phyloP scores from a whole-genome alignment of 2,113 vertebrate genomes.

The Pygoscelis antarcticus region DNA sequence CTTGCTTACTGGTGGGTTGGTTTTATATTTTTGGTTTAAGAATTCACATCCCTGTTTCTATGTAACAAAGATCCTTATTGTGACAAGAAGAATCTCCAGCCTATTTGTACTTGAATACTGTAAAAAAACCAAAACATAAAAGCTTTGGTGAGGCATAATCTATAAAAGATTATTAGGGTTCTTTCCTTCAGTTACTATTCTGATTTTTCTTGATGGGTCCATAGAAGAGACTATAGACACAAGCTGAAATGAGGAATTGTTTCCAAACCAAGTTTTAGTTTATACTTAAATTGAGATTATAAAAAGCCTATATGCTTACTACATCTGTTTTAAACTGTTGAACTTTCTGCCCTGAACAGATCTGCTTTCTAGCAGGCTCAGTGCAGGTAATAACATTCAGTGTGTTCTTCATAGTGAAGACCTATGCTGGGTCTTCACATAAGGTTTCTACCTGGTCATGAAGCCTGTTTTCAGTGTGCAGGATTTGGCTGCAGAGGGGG shows the following conservation, averaged over 20 bases:
- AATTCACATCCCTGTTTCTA: neutral
- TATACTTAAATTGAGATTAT: neutral
- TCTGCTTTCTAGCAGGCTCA: neutral
- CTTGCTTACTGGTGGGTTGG: neutral
- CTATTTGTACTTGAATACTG: neutral
- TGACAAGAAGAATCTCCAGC: neutral
- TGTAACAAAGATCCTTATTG: neutral
- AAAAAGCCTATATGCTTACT: neutral
- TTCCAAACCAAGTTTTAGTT: neutral
- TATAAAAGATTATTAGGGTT: neutral
- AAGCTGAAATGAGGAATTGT: neutral
- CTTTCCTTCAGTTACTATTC: neutral
- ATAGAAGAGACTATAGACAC: neutral
- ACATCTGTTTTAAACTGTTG: neutral
- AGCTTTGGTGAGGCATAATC: neutral
- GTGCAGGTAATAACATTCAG: neutral
- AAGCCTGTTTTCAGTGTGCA: neutral
- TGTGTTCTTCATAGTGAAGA: neutral
- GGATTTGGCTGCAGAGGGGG: neutral
- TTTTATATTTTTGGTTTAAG: neutral
- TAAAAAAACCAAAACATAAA: neutral
- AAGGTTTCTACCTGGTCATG: neutral
- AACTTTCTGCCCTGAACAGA: neutral
- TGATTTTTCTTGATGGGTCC: neutral
- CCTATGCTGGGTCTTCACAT: neutral